Conservation (phyloP, 2,113 vertebrate species). For the Trematocara nigrifrons region DNA sequence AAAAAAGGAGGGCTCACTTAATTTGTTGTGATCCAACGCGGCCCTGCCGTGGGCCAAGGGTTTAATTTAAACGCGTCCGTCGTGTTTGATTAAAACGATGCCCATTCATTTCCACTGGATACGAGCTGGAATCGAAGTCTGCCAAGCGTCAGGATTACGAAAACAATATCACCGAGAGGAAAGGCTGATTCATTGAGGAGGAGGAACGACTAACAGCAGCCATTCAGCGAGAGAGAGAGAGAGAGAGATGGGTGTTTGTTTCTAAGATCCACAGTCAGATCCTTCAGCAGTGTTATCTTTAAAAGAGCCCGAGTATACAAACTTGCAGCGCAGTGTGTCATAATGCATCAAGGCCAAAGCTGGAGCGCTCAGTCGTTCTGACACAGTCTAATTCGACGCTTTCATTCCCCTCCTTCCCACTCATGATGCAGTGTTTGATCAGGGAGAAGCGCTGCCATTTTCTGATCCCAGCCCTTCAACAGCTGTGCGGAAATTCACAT, state of each 20-base stretch:
- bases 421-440: conserved; percentile 39
- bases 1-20: conserved; percentile 70
- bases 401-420: conserved; percentile 17
- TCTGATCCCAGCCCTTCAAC: conserved; percentile 50
- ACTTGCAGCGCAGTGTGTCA: conserved; percentile 13
- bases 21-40: conserved; percentile 66
- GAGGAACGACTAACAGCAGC: background rate
- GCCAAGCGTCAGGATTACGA: background rate
- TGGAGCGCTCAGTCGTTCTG: background rate
- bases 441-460: conserved; percentile 56
- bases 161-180: conserved; percentile 13
- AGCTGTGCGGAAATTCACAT: conserved; percentile 55
- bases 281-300: conserved; percentile 10
- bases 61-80: conserved; percentile 75
- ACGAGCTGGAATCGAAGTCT: background rate
- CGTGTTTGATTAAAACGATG: conserved; percentile 77
- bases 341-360: conserved; percentile 25
- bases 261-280: conserved; percentile 19
- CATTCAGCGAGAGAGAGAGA: background rate
- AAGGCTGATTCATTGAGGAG: background rate
- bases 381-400: conserved; percentile 21
- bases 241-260: background rate
- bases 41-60: conserved; percentile 63
- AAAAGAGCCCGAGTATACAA: conserved; percentile 3
- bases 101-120: background rate